Base-by-base conservation (phyloP, 2,888 invertebrate genomes). In the Morpho deidamia region DNA sequence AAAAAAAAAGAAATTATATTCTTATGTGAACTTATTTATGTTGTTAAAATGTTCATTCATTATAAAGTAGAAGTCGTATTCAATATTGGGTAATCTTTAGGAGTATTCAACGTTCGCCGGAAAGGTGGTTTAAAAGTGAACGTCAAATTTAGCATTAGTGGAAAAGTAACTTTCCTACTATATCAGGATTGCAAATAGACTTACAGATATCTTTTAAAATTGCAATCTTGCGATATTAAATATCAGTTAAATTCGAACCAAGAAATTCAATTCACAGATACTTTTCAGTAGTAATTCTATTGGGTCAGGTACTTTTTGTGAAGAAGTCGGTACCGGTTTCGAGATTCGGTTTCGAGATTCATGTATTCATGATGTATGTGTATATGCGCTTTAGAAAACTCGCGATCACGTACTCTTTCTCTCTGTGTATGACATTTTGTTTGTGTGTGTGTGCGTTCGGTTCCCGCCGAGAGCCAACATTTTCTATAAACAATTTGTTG, bases 41-140 rank as follows among this genome's bases (percentile, higher is more conserved):
- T 7, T 34, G n/a, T n/a, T n/a, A n/a, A n/a, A n/a, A 53, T 53
- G 72, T 74, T 76, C 77, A 77, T 71, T 76, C 77, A 72, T 74
- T 76, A 70, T 73, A 73, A 79, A 77, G 78, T 74, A 70, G 72
- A 72, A 74, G 78, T 78, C 72, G 77, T 78, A 77, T 82, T 81
- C 76, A 77, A 74, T 71, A 70, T 71, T 64, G 71, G 67, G 67
- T 69, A 70, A 65, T 69, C 63, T 67, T 70, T 72, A 66, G 69
- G 37, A 33, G 9, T 23, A 11, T 45, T 38, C 38, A 39, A 11
- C 11, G 11, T 46, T 45, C 38, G 11, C 23, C 11, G 11, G 8
- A 11, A 10, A 40, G 33, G 9, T 33, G 32, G 8, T 57, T 55
- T 53, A 55, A 56, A 57, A 56, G 53, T 59, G 55, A 56, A 52